Evolutionary conservation across 2,888 invertebrate species (phyloP).

Genomic region (Iselma pallidipennis): DNA sequence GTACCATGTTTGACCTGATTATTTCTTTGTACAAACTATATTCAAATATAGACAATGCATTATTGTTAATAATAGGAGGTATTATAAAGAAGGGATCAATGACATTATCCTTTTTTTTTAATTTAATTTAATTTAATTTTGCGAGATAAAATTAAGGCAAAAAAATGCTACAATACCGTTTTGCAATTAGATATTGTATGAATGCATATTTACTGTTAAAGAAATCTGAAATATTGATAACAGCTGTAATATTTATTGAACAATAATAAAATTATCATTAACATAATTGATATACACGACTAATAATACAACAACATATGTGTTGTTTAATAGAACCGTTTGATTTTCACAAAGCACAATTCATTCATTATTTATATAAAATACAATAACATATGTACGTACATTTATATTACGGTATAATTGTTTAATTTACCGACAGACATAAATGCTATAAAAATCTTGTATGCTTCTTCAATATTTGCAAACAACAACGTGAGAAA

Average conservation of each 20-base stretch:
- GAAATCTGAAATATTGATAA: not conserved
- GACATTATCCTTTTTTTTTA: not conserved
- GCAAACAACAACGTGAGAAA: no score
- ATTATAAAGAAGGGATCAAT: no score
- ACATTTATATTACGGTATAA: no score
- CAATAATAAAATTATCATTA: not conserved
- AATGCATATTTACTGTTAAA: not conserved
- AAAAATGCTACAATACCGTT: no score
- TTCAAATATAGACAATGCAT: not conserved
- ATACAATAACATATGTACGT: no score
- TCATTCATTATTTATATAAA: not conserved
- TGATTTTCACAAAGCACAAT: no score
- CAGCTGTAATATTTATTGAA: not conserved
- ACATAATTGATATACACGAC: not conserved
- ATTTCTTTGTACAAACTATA: not conserved
- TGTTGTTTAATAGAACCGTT: not conserved
- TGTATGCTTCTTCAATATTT: no score
- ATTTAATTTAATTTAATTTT: not conserved
- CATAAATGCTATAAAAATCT: no score
- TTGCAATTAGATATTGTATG: no score
- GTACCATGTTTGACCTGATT: conserved; percentile 5
- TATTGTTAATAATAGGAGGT: no score
- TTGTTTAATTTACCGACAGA: no score
- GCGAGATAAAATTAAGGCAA: no score
- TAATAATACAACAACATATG: not conserved